Evolutionary conservation across 2,797 vertebrate genomes (phyloP).

Genomic region (Argyrosomus regius): DNA sequence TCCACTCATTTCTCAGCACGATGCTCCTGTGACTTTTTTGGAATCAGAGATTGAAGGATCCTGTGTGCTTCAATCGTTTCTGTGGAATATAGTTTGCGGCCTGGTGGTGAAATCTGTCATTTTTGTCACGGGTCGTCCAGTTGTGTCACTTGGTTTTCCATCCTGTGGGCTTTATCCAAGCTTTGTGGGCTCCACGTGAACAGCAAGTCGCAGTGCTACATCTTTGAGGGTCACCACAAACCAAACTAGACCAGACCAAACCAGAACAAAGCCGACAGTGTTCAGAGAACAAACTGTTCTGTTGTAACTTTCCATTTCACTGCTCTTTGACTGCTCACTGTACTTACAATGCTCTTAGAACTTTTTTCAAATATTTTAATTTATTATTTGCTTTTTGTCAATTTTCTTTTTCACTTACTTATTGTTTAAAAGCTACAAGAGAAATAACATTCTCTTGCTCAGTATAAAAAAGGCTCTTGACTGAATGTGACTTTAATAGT

Average conservation of each 20-base stretch:
- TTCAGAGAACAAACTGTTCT: background rate
- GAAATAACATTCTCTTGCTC: background rate
- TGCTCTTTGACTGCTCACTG: background rate
- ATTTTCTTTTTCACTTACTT: background rate
- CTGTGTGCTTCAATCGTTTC: conserved; percentile 1
- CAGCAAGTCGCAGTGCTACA: conserved; percentile 1
- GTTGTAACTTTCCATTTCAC: background rate
- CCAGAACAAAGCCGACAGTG: background rate
- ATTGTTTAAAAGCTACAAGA: background rate
- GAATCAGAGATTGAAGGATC: conserved; percentile 3
- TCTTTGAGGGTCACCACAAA: background rate
- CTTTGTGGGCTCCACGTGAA: conserved; percentile 31
- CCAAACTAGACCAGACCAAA: conserved; percentile 2
- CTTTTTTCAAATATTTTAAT: background rate
- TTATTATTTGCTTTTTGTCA: background rate
- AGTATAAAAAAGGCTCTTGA: background rate
- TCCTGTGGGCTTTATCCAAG: conserved; percentile 25
- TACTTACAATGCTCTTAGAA: background rate
- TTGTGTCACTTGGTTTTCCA: conserved; percentile 27
- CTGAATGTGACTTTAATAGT: background rate
- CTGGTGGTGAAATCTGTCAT: conserved; percentile 9
- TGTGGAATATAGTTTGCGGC: conserved; percentile 29
- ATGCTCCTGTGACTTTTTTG: background rate
- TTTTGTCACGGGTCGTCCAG: conserved; percentile 6
- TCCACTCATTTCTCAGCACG: conserved; percentile 12